phyloP scores from a whole-genome alignment of 2,113 vertebrate genomes.

The Rhinopomastus cyanomelas region DNA sequence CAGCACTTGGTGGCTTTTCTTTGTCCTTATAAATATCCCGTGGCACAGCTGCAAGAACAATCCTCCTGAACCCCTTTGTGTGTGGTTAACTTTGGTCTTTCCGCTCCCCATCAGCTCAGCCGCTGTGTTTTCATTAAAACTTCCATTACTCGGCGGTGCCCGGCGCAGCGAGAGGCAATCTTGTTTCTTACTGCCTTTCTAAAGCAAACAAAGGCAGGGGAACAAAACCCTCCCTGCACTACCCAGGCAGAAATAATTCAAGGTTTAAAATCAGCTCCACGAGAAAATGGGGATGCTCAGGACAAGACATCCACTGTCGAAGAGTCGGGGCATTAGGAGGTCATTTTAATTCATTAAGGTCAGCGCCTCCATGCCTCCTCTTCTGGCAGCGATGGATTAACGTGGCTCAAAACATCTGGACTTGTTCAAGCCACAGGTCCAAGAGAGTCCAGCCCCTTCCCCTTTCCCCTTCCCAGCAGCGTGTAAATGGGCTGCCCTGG shows the following conservation, averaged over 20 bases:
- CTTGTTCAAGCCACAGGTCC: not conserved
- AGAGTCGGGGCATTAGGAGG: not conserved
- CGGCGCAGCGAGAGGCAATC: not conserved
- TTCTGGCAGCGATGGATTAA: not conserved
- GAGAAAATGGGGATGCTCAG: slow-evolving; percentile 4
- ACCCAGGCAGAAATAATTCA: not conserved
- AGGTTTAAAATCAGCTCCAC: slow-evolving; percentile 9
- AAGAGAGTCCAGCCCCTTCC: not conserved
- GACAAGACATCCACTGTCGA: not conserved
- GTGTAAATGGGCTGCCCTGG: slow-evolving; percentile 8
- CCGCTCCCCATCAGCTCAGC: not conserved
- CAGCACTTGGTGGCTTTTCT: not conserved
- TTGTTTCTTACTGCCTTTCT: slow-evolving; percentile 48
- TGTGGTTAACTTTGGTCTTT: slow-evolving; percentile 25
- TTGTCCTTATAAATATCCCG: not conserved
- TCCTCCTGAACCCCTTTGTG: slow-evolving; percentile 1
- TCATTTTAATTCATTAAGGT: slow-evolving; percentile 44
- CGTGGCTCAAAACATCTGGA: slow-evolving; percentile 19
- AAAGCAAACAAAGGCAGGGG: slow-evolving; percentile 8
- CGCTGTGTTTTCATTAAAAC: slow-evolving; percentile 47
- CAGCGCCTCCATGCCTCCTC: not conserved
- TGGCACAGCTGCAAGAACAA: not conserved
- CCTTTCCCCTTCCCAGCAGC: slow-evolving; percentile 18
- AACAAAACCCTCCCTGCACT: not conserved
- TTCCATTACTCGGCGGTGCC: not conserved